These are phyloP conservation scores for Actinemys pallida DNA, from an alignment of 2,113 vertebrate species.

Conservation along the genomic window DNA sequence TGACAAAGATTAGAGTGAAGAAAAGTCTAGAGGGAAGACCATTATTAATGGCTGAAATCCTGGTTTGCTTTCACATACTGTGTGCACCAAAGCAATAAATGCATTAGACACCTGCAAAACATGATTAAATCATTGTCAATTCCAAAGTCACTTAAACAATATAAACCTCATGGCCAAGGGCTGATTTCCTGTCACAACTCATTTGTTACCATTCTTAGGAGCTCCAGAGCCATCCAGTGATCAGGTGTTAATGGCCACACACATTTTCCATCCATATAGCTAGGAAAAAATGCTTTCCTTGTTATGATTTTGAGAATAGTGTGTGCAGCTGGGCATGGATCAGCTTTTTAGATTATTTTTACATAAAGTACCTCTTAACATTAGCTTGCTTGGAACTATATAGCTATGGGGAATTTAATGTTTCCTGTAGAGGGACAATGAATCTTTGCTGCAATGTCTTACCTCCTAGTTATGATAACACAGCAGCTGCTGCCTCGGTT, in stretches of 20 bases:
- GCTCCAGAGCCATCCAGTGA: not conserved
- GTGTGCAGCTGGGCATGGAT: not conserved
- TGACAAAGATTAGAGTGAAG: not conserved
- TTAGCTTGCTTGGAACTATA: not conserved
- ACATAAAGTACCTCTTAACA: not conserved
- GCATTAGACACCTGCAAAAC: not conserved
- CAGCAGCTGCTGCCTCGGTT: not conserved
- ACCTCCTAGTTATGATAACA: not conserved
- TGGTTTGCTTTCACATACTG: not conserved
- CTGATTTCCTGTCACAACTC: not conserved
- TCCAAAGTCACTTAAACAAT: not conserved
- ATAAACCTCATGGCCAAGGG: not conserved
- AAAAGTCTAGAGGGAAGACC: not conserved
- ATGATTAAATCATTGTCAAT: not conserved
- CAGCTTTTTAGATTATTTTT: not conserved
- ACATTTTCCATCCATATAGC: not conserved
- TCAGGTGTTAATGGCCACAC: conserved; percentile 17
- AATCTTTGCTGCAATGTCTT: not conserved
- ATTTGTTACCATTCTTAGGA: not conserved
- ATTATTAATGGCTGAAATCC: not conserved
- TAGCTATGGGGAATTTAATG: not conserved
- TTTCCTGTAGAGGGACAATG: not conserved
- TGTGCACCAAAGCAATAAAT: not conserved
- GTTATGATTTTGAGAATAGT: not conserved
- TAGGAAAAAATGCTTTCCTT: conserved; percentile 13